A percentile compares a stretch with the other conserved stretches of the same genome.
These are phyloP conservation scores for Rugalucina vietnamica DNA, from an alignment of 2,888 invertebrate genomes.

Conservation along the genomic window DNA sequence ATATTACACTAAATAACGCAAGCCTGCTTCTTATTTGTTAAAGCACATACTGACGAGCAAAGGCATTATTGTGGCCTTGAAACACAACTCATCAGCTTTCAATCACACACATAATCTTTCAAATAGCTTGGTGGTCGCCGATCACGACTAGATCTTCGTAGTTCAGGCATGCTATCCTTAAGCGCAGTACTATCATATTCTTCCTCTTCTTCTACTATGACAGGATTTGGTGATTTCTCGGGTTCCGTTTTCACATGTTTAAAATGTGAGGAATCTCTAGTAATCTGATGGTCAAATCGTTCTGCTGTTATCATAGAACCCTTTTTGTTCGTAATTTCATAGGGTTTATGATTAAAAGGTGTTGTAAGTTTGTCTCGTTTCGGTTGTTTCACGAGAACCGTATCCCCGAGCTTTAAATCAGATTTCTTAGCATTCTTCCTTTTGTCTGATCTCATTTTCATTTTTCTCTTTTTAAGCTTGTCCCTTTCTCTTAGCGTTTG, in stretches of 20 bases:
- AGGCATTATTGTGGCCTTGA: no score
- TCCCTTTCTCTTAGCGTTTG: neutral
- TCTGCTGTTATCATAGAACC: constrained; percentile 27
- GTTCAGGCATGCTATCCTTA: no score
- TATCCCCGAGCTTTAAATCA: constrained; percentile 5
- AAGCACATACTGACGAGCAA: no score
- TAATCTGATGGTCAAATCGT: neutral
- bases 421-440: neutral
- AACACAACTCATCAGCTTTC: no score
- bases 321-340: neutral
- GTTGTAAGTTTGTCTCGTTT: constrained; percentile 9
- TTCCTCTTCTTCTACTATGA: neutral
- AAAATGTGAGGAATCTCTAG: constrained; percentile 20
- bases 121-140: no score
- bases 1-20: no score
- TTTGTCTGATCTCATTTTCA: constrained; percentile 2
- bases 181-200: no score
- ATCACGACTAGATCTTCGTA: no score
- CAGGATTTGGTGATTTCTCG: neutral
- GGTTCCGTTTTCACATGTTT: no score
- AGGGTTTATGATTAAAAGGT: constrained; percentile 3
- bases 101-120: no score
- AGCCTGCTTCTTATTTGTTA: no score
- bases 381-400: constrained; percentile 9
- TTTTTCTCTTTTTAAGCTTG: neutral